Evolutionary conservation across 2,888 invertebrate genomes (phyloP).

Genomic region (Chymomyza procnemis): DNA sequence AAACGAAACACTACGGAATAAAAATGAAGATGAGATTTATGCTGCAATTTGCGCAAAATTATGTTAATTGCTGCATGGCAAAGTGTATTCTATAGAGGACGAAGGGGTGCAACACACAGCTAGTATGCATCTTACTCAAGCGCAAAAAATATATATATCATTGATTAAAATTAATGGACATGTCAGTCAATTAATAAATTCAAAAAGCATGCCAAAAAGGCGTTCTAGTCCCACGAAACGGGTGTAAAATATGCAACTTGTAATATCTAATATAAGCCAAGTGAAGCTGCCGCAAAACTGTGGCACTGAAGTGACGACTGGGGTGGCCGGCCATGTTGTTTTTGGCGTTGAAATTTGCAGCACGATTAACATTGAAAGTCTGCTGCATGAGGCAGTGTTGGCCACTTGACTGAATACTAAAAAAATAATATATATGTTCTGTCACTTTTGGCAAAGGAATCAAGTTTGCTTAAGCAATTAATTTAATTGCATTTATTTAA

Average conservation of each 20-base stretch:
- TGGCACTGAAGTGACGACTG: not conserved
- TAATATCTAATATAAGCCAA: not conserved
- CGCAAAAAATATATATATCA: conserved; percentile 57
- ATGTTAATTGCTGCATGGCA: conserved; percentile 58
- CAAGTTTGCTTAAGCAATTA: conserved; percentile 37
- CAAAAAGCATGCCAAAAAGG: conserved; percentile 73
- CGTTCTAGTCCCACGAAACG: conserved; percentile 13
- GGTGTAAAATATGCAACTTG: not conserved
- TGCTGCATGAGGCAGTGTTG: not conserved
- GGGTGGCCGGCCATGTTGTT: conserved; percentile 1
- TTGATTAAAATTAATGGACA: conserved; percentile 78
- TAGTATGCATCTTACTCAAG: conserved; percentile 36
- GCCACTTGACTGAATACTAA: conserved; percentile 14
- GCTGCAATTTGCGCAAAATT: conserved; percentile 67
- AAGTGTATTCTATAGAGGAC: not conserved
- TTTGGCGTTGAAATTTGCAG: conserved; percentile 33
- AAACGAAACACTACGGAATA: conserved; percentile 48
- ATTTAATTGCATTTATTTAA: conserved; percentile 50
- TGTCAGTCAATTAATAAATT: conserved; percentile 79
- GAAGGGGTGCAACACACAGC: not conserved
- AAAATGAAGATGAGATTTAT: conserved; percentile 63
- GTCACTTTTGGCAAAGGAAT: not conserved
- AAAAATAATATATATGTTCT: not conserved
- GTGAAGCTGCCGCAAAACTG: not conserved
- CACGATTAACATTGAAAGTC: conserved; percentile 25